A percentile compares a stretch with the other conserved stretches of the same genome.
Evolutionary conservation across 2,888 invertebrate genomes (phyloP).

Genomic region (Helicoverpa assulta): DNA sequence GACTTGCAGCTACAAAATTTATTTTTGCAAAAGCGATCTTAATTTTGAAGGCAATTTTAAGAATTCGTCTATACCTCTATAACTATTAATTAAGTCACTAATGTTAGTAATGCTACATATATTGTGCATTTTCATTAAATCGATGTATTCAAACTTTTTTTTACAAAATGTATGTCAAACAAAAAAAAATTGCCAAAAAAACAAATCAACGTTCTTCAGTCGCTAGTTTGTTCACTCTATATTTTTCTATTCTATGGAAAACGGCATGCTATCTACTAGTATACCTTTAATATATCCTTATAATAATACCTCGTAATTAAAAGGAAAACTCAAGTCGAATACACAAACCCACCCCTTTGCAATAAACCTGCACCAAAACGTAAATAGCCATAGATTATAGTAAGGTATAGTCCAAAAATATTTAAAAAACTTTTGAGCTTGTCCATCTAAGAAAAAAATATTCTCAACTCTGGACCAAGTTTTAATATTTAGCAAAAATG

Average conservation of each 20-base stretch:
- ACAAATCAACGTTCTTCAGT: no score
- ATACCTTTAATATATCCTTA: constrained; percentile 26
- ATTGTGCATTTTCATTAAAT: no score
- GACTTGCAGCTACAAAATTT: no score
- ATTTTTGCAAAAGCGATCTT: no score
- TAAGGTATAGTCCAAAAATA: neutral
- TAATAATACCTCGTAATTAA: constrained; percentile 70
- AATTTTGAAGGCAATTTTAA: no score
- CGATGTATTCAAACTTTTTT: no score
- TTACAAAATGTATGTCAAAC: no score
- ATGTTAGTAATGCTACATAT: no score
- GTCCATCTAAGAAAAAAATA: neutral
- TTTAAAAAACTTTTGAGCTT: neutral
- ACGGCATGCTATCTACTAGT: neutral
- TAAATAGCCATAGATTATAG: neutral
- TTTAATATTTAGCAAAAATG: neutral
- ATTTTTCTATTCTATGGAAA: constrained; percentile 2
- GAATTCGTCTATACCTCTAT: no score
- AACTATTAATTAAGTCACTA: no score
- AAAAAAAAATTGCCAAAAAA: no score
- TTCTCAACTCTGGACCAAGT: neutral
- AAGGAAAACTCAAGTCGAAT: constrained; percentile 51
- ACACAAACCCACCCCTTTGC: constrained; percentile 31
- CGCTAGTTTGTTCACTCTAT: constrained; percentile 11
- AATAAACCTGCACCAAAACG: constrained; percentile 44